Conservation (phyloP, 2,797 vertebrate genomes). For the Enoplosus armatus region DNA sequence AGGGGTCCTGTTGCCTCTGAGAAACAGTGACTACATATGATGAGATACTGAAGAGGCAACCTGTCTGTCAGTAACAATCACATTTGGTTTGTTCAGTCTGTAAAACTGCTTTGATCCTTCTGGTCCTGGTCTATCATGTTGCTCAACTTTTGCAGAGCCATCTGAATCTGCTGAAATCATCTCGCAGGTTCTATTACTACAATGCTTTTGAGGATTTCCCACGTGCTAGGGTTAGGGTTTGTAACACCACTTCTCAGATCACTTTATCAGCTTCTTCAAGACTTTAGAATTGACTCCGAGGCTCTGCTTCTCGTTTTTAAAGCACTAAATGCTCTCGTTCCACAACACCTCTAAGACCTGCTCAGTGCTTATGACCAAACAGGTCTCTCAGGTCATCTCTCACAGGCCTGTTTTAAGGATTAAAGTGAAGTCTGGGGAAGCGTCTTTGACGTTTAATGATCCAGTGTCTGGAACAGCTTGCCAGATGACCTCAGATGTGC, state of each 20-base stretch:
- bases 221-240: neutral
- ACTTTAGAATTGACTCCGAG: neutral
- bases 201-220: neutral
- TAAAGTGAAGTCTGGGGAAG: neutral
- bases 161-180: neutral
- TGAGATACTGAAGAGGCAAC: neutral
- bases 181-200: neutral
- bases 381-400: slow-evolving; percentile 24
- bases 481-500: neutral
- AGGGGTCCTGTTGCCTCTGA: neutral
- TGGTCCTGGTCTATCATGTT: neutral
- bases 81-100: neutral
- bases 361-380: slow-evolving; percentile 17
- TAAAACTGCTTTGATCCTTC: neutral
- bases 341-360: slow-evolving; percentile 12
- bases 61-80: neutral
- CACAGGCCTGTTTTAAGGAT: slow-evolving; percentile 10
- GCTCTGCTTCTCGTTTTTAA: neutral
- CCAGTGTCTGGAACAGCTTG: neutral
- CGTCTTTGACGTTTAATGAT: neutral
- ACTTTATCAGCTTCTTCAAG: neutral
- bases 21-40: neutral
- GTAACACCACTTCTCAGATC: neutral
- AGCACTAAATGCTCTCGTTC: neutral
- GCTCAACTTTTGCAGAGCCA: neutral